Evolutionary conservation across 2,888 invertebrate genomes (phyloP).

Genomic region (Toxonevra muliebris): DNA sequence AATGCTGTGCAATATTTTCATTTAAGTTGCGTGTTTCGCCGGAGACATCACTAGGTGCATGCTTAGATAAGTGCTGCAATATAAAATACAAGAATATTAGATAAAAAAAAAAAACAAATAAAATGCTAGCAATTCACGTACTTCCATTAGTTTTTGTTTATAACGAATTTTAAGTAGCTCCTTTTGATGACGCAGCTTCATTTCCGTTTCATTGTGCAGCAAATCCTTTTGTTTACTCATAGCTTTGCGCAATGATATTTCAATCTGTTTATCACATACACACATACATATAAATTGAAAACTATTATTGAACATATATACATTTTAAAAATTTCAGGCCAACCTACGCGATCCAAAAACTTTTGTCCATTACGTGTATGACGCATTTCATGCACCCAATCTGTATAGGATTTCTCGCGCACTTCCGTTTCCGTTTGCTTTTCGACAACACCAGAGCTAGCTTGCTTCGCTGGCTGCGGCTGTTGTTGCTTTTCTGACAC

Average conservation of each 20-base stretch:
- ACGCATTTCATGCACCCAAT: slow-evolving; percentile 62
- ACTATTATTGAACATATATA: no score
- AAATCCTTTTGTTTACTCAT: slow-evolving; percentile 54
- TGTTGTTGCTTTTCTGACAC: not conserved
- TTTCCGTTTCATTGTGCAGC: slow-evolving; percentile 49
- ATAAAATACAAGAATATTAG: not conserved
- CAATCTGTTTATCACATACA: slow-evolving; percentile 44
- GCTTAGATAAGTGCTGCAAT: slow-evolving; percentile 44
- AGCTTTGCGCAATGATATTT: slow-evolving; percentile 55
- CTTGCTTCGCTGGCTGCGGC: slow-evolving; percentile 10
- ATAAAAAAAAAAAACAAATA: not conserved
- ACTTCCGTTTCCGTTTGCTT: slow-evolving; percentile 31
- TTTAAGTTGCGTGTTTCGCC: slow-evolving; percentile 46
- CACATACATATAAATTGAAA: slow-evolving; percentile 2
- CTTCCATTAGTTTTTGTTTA: slow-evolving; percentile 56
- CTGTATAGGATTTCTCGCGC: slow-evolving; percentile 50
- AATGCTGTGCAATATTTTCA: slow-evolving; percentile 51
- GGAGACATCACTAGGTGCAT: slow-evolving; percentile 36
- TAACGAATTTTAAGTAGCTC: slow-evolving; percentile 55
- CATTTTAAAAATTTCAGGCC: not conserved
- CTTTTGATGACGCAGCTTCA: slow-evolving; percentile 56
- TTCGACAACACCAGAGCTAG: not conserved
- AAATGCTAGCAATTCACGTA: slow-evolving; percentile 34
- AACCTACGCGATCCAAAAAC: slow-evolving; percentile 57
- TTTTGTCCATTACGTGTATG: slow-evolving; percentile 55